These are phyloP conservation scores for Steinernema scapterisci DNA, from an alignment of 2,888 invertebrate species.

Conservation along the genomic window DNA sequence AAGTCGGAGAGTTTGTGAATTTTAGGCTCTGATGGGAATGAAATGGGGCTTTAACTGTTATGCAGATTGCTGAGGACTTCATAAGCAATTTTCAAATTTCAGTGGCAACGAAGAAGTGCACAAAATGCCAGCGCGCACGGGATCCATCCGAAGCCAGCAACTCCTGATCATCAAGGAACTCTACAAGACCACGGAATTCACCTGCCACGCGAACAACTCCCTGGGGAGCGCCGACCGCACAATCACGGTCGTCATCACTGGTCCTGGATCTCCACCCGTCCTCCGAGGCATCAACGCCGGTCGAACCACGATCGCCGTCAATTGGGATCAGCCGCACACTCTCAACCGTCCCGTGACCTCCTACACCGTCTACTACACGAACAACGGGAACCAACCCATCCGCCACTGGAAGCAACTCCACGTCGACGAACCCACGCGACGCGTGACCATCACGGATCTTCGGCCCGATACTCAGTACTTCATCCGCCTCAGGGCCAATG, in stretches of 20 bases:
- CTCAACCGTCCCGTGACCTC: conserved; percentile 64
- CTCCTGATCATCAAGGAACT: conserved; percentile 63
- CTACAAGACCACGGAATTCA: conserved; percentile 60
- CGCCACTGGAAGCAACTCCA: conserved; percentile 62
- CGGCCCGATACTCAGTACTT: conserved; percentile 61
- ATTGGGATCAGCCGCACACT: conserved; percentile 63
- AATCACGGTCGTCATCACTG: conserved; percentile 59
- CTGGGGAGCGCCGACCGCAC: conserved; percentile 55
- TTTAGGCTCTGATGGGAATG: too few species aligned
- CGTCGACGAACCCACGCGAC: conserved; percentile 57
- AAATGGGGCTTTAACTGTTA: too few species aligned
- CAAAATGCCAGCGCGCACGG: conserved; percentile 37
- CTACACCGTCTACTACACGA: conserved; percentile 66
- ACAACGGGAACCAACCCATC: conserved; percentile 60
- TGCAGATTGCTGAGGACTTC: too few species aligned
- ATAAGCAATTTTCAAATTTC: too few species aligned
- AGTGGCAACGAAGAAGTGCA: conserved; percentile 48
- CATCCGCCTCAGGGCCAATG: conserved; percentile 63
- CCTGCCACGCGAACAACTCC: conserved; percentile 61
- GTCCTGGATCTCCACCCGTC: conserved; percentile 58
- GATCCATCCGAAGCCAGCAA: conserved; percentile 47
- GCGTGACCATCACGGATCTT: conserved; percentile 56
- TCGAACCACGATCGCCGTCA: conserved; percentile 48
- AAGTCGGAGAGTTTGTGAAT: conserved; percentile 31
- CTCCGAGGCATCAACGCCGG: conserved; percentile 56